phyloP scores from a whole-genome alignment of 1,140 invertebrate species.

The Drosophila setifemur region DNA sequence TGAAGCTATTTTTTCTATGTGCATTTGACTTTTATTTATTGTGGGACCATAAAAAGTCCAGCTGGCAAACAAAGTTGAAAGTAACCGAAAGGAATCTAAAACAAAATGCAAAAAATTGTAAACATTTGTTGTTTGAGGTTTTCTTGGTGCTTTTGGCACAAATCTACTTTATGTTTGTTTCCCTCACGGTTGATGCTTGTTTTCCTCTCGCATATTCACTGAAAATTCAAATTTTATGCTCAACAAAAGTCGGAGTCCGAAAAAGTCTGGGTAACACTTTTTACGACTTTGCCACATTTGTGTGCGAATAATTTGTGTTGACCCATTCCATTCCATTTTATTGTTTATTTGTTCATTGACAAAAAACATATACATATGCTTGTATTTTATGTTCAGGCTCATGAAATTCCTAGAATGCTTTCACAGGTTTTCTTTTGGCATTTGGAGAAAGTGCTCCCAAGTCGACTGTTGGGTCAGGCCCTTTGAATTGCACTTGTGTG shows the following conservation, averaged over 20 bases:
- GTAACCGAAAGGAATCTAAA: slow-evolving; percentile 38
- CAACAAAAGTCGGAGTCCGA: slow-evolving; percentile 7
- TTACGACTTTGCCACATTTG: slow-evolving; percentile 56
- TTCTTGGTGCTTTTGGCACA: slow-evolving; percentile 1
- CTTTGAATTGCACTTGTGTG: slow-evolving; percentile 53
- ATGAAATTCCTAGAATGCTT: slow-evolving; percentile 4
- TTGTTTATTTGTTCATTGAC: slow-evolving; percentile 50
- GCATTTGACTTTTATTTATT: slow-evolving; percentile 47
- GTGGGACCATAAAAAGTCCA: slow-evolving; percentile 47
- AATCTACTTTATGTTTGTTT: slow-evolving; percentile 30
- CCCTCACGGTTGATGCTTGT: slow-evolving; percentile 2
- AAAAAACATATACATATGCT: slow-evolving; percentile 16
- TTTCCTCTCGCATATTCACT: neutral
- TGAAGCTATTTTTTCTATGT: too few relatives aligned
- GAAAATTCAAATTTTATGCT: slow-evolving; percentile 53
- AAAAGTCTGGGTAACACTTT: slow-evolving; percentile 39
- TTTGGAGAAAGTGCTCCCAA: slow-evolving; percentile 43
- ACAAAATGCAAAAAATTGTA: slow-evolving; percentile 50
- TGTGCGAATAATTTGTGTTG: slow-evolving; percentile 38
- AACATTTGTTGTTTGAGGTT: slow-evolving; percentile 60
- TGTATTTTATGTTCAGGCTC: slow-evolving; percentile 21
- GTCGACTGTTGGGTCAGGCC: slow-evolving; percentile 39
- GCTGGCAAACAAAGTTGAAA: slow-evolving; percentile 29
- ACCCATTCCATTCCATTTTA: slow-evolving; percentile 35
- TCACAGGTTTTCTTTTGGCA: slow-evolving; percentile 15